Base-by-base conservation (phyloP, 2,797 vertebrate genomes). In the Saguinus oedipus region DNA sequence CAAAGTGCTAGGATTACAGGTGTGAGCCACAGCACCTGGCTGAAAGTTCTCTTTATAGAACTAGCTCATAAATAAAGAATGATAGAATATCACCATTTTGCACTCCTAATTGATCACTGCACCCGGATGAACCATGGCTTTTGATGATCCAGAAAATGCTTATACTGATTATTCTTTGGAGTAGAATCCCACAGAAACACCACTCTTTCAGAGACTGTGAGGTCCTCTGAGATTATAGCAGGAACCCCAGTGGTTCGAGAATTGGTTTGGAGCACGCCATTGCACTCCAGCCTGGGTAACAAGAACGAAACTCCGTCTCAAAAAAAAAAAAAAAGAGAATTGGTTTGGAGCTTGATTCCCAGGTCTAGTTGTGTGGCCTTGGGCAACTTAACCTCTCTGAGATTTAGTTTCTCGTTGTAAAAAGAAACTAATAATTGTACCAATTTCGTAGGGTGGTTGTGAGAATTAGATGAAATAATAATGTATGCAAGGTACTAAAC, bases 361-460 rank as follows among this genome's bases (percentile, higher is more conserved):
- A 68, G 82, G 80, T 44, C 81, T 94, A 88, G 6, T 78, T 82
- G 53, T 79, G 46, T 94, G 79, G 53, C 86, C 79, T 89, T 91
- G 83, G 44, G 83, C 57, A 88, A 95, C 15, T 90, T 93, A 92
- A 55, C 24, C 55, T 86, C 76, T 87, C 86, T 82, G 68, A 94
- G 79, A 26, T 88, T 96, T 91, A 79, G 46, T 74, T 97, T 97
- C 79, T 94, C 75, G 48, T 55, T 88, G 81, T 70, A 48, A 85
- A 89, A 36, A 89, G 42, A 80, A 93, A 87, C 46, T 70, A 78
- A 33, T 84, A 92, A 36, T 81, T 85, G 79, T 83, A 64, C 33
- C 48, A 68, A 81, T 79, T 24, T 88, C 78, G 92, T n/a, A 78
- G 24, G 30, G 79, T 90, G 72, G 57, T 93, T 79, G 50, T 88